phyloP scores from a whole-genome alignment of 64 coral and sea anemone species.

The Astreopora myriophthalma region DNA sequence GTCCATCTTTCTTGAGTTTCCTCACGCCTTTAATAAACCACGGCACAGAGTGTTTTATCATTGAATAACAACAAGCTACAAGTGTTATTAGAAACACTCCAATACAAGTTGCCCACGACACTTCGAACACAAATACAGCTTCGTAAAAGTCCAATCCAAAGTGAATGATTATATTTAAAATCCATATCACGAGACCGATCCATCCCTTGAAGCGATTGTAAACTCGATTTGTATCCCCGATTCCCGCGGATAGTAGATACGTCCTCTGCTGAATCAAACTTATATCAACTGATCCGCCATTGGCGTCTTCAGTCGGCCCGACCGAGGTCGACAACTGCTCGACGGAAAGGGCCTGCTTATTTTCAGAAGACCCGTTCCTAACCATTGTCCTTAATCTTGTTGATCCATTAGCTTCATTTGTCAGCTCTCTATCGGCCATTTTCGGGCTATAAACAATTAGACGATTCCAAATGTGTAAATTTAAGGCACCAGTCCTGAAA shows the following conservation, averaged over 20 bases:
- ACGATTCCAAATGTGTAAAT: neutral
- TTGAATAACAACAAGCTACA: constrained; percentile 80
- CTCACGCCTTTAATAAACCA: constrained; percentile 92
- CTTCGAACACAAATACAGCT: constrained; percentile 80
- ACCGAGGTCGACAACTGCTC: neutral
- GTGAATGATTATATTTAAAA: constrained; percentile 84
- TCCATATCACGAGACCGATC: constrained; percentile 78
- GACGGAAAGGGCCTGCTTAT: neutral
- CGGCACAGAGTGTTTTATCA: constrained; percentile 86
- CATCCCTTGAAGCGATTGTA: constrained; percentile 81
- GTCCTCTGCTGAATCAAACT: constrained; percentile 78
- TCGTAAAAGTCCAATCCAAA: constrained; percentile 93
- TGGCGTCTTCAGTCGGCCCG: neutral
- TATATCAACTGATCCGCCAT: constrained; percentile 52
- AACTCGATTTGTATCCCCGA: constrained; percentile 76
- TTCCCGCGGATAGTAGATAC: constrained; percentile 81
- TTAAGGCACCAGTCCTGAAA: neutral
- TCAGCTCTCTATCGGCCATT: constrained; percentile 21
- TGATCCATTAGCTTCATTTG: neutral
- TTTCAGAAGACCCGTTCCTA: neutral
- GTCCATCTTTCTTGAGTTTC: constrained; percentile 88
- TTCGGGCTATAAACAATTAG: neutral
- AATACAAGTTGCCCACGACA: constrained; percentile 92
- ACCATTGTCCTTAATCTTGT: neutral
- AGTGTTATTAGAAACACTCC: constrained; percentile 82